These are phyloP conservation scores for Fopius arisanus DNA, from an alignment of 1,140 invertebrate species.

Conservation along the genomic window DNA sequence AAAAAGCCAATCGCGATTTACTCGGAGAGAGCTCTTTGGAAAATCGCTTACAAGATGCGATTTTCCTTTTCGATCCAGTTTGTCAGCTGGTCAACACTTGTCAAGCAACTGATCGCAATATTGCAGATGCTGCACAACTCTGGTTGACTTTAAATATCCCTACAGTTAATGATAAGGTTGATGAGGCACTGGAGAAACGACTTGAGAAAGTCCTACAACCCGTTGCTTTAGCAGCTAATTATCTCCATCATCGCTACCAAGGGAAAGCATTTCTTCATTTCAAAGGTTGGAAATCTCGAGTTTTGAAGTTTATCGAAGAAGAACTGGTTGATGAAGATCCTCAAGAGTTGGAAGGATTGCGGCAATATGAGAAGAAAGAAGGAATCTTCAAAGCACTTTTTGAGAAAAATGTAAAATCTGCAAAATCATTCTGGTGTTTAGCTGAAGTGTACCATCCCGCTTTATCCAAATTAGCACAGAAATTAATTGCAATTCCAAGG, in stretches of 20 bases:
- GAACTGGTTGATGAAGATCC: no score
- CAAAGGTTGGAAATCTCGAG: no score
- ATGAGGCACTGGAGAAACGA: background rate
- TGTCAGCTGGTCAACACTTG: conserved; percentile 23
- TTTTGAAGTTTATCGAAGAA: no score
- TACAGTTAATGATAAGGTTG: background rate
- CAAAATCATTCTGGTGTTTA: no score
- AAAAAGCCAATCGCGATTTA: background rate
- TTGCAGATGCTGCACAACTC: conserved; percentile 17
- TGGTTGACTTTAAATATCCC: conserved; percentile 15
- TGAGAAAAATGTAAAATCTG: no score
- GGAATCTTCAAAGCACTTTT: no score
- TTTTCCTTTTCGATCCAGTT: conserved; percentile 18
- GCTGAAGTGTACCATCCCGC: no score
- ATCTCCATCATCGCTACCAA: conserved; percentile 9
- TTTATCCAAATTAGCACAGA: no score
- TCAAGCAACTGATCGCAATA: background rate
- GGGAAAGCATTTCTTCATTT: background rate
- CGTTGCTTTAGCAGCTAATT: conserved; percentile 21
- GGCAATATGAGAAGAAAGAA: no score
- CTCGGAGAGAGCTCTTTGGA: conserved; percentile 7
- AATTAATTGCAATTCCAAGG: no score
- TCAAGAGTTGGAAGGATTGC: no score
- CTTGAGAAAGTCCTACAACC: conserved; percentile 14
- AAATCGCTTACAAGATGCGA: background rate